These are phyloP conservation scores for Delphinapterus leucas DNA, from an alignment of 2,113 vertebrate species.

Conservation along the genomic window DNA sequence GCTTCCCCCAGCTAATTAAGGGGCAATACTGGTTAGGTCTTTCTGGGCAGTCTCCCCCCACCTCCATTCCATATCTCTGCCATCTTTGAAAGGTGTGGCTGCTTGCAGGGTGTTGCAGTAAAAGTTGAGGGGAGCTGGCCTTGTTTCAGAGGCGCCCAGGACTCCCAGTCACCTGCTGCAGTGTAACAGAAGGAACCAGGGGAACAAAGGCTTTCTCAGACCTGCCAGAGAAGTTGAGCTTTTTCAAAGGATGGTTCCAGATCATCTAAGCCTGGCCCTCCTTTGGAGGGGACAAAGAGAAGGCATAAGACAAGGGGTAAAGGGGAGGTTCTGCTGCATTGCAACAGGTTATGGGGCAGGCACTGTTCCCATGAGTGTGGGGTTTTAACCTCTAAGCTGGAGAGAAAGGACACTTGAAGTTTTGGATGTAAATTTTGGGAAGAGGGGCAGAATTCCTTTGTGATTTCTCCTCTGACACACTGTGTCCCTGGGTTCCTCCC, in stretches of 20 bases:
- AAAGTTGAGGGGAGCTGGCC: not conserved
- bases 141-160: not conserved
- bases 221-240: not conserved
- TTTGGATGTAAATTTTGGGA: not conserved
- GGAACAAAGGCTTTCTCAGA: not conserved
- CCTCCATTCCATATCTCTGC: not conserved
- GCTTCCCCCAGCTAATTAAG: not conserved
- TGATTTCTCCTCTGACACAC: not conserved
- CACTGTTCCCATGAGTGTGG: not conserved
- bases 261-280: not conserved
- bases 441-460: not conserved
- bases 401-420: not conserved
- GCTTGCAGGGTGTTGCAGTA: not conserved
- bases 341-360: not conserved
- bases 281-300: not conserved
- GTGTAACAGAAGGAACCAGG: not conserved
- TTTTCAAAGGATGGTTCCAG: not conserved
- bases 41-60: not conserved
- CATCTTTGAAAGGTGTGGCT: not conserved
- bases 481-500: not conserved
- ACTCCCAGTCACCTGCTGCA: not conserved
- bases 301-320: not conserved
- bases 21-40: not conserved
- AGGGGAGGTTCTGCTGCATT: not conserved
- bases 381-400: not conserved